Evolutionary conservation across 2,888 invertebrate species (phyloP), one percentile per base, ranked within the genome.

Genomic region (Lampropteryx suffumata): DNA sequence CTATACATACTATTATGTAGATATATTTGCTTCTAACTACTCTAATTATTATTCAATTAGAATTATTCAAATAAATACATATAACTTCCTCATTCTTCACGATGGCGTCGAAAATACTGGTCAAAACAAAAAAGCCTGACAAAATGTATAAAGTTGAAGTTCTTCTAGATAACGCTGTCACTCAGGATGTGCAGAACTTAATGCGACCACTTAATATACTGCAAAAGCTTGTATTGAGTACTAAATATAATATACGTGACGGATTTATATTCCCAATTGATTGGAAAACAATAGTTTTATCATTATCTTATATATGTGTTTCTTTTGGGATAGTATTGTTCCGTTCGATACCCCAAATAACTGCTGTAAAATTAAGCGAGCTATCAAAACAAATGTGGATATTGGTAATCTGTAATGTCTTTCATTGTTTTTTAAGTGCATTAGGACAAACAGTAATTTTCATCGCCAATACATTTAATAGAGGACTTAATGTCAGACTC

Each of bases 221-320:
- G 9, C 41, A 48, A 29, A 48, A 30, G 10, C 3, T 48, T 0
- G 8, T 41, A 6, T 21, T 41, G 0, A 41, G 29, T 8, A 34
- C 29, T 1, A 41, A 26, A 41, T 48, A 30, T 5, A 26, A 11
- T 14, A 35, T 48, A 13, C n/a, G 26, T 1, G 35, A 41, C 1
- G 40, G 29, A 2, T 48, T 48, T 8, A 41, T 48, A 24, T 48
- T 26, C 13, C 41, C 48, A 0, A 48, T 14, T 9, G 11, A 29
- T 41, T 43, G 11, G 12, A 49, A 27, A 21, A 1, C 32, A 12
- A 43, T 14, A 1, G 12, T 28, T 1, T 11, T 37, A 8, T 32
- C 42, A 3, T 12, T 49, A 6, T 6, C 7, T 7, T 6, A 1
- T 7, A 7, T 24, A 1, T 24, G 24, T 24, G 24, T 7, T 24